Evolutionary conservation across 1,140 invertebrate species (phyloP), one percentile per base, ranked within the genome.

Genomic region (Drosophila erecta): DNA sequence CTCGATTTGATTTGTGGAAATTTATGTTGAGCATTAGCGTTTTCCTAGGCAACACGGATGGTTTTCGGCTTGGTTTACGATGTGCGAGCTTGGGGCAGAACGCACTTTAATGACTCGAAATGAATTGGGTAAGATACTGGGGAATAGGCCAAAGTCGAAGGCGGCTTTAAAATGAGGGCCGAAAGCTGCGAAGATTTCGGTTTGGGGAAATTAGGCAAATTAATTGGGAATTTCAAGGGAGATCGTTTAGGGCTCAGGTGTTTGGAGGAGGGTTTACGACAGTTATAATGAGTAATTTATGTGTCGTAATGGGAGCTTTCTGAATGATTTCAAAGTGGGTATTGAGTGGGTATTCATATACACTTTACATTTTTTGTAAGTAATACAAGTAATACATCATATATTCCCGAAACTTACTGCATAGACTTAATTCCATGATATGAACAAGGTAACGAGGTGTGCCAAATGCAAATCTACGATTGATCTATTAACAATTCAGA

Each of bases 1-100:
- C 84, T 83, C 84, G 76, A 86, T 86, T 89, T 86, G 83, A 89
- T 86, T 86, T 89, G 83, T 89, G 75, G 62, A 83, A 86, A 86
- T 86, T 86, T 86, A 86, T 86, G 83, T 75, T 87, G 61, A 58
- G 62, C 57, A 64, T 74, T 81, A 78, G 49, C 53, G 56, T 56
- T 71, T 67, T 61, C n/a, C 54, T 24, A 53, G 24, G 22, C 22
- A n/a, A 41, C 41, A 53, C 15, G 47, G n/a, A 51, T 76, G 72
- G 47, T 75, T 71, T 81, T 50, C 41, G 38, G 41, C 44, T 47
- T 89, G 51, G 83, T 86, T 86, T 86, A 86, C 75, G 83, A 86
- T 49, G 83, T 86, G 83, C 66, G 83, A 86, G 79, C 70, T 83
- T 76, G 66, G 75, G 83, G 78, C 74, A 61, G 78, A 83, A 87